These are phyloP conservation scores for Oxytorus armatus DNA, from an alignment of 2,888 invertebrate species.

Conservation along the genomic window DNA sequence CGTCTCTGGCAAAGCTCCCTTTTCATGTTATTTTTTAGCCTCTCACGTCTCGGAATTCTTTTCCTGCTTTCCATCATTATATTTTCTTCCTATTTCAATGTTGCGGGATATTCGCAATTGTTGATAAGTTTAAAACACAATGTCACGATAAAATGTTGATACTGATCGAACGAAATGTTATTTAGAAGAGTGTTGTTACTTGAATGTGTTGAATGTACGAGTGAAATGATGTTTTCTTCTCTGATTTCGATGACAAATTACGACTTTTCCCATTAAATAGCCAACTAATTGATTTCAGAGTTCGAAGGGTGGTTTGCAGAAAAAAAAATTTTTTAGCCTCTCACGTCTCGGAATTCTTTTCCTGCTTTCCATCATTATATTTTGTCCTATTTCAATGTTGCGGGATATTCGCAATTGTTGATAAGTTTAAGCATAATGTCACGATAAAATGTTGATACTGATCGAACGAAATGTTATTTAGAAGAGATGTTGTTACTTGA, in stretches of 20 bases:
- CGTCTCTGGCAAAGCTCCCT: slow-evolving; percentile 33
- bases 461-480: not conserved
- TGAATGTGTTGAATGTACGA: not conserved
- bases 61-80: slow-evolving; percentile 40
- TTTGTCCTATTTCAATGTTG: not conserved
- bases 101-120: not conserved
- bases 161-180: not conserved
- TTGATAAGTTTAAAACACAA: not conserved
- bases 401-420: not conserved
- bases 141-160: not conserved
- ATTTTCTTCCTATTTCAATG: not conserved
- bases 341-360: slow-evolving; percentile 13
- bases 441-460: not conserved
- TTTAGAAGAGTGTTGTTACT: not conserved
- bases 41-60: slow-evolving; percentile 5
- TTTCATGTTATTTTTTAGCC: slow-evolving; percentile 16
- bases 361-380: slow-evolving; percentile 39
- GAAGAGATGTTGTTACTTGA: not conserved
- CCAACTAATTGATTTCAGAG: not conserved
- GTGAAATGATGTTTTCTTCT: not conserved
- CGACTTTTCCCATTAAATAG: not conserved
- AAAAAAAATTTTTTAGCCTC: not conserved
- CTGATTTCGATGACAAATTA: not conserved
- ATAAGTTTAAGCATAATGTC: not conserved
- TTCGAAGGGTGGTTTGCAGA: slow-evolving; percentile 3